A percentile compares a stretch with the other conserved stretches of the same genome.
phyloP scores from a whole-genome alignment of 2,888 invertebrate genomes.

The Eristalinus aeneus region DNA sequence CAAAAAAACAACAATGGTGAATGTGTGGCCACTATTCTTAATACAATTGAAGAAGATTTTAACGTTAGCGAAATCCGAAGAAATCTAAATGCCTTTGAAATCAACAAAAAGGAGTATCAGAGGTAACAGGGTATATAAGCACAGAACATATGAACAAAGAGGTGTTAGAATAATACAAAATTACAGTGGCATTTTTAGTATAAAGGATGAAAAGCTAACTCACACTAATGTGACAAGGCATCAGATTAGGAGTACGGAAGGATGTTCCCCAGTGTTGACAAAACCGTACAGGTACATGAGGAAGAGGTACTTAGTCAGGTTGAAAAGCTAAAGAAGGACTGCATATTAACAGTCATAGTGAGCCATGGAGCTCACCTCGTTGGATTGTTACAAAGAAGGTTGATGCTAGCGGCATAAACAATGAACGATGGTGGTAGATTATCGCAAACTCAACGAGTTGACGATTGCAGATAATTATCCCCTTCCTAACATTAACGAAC shows the following conservation, averaged over 20 bases:
- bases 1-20: slow-evolving; percentile 7
- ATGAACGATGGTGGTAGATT: background rate
- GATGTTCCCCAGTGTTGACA: background rate
- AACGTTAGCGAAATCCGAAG: slow-evolving; percentile 2
- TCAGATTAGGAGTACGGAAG: background rate
- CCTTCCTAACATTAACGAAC: background rate
- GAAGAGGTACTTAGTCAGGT: background rate
- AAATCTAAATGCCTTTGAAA: slow-evolving; percentile 12
- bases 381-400: background rate
- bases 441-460: background rate
- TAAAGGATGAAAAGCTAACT: slow-evolving; percentile 16
- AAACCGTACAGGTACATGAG: background rate
- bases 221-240: slow-evolving; percentile 2
- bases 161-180: background rate
- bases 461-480: background rate
- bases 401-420: background rate
- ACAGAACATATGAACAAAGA: slow-evolving; percentile 11
- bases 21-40: slow-evolving; percentile 9
- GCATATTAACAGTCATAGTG: background rate
- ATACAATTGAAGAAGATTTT: slow-evolving; percentile 9
- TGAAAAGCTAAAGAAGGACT: background rate
- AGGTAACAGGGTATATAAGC: slow-evolving; percentile 5
- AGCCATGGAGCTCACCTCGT: background rate
- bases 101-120: background rate
- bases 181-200: slow-evolving; percentile 18